Conservation (phyloP, 2,113 vertebrate species). For the Phycodurus eques region DNA sequence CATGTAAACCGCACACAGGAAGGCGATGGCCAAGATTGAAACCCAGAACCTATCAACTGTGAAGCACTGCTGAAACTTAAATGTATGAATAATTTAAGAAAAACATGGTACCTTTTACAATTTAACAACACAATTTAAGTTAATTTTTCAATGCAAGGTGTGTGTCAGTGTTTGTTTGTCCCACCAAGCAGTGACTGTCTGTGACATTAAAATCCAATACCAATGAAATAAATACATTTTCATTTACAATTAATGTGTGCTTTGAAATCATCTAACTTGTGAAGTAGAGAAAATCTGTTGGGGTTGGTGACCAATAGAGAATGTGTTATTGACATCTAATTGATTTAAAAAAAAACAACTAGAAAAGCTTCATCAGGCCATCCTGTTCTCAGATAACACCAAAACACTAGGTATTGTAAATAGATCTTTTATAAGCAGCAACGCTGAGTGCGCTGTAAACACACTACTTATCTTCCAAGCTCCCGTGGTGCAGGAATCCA, state of each 20-base stretch:
- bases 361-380: slow-evolving; percentile 22
- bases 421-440: slow-evolving; percentile 54
- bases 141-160: no score
- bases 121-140: no score
- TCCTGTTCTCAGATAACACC: slow-evolving; percentile 31
- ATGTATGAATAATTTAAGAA: no score
- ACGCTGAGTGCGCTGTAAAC: slow-evolving; percentile 60
- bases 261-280: slow-evolving; percentile 28
- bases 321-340: slow-evolving; percentile 46
- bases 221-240: background rate
- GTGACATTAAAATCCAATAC: background rate
- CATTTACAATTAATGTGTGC: background rate
- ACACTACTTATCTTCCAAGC: slow-evolving; percentile 58
- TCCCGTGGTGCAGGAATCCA: slow-evolving; percentile 58
- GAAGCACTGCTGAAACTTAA: no score
- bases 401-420: slow-evolving; percentile 29
- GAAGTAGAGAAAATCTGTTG: slow-evolving; percentile 22
- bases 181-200: no score
- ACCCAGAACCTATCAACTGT: no score
- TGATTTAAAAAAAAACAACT: slow-evolving; percentile 32
- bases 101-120: no score
- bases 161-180: no score
- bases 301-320: slow-evolving; percentile 2
- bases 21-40: no score
- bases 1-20: no score